These are phyloP conservation scores for Melanostoma scalare DNA, from an alignment of 2,888 invertebrate genomes.

Conservation along the genomic window DNA sequence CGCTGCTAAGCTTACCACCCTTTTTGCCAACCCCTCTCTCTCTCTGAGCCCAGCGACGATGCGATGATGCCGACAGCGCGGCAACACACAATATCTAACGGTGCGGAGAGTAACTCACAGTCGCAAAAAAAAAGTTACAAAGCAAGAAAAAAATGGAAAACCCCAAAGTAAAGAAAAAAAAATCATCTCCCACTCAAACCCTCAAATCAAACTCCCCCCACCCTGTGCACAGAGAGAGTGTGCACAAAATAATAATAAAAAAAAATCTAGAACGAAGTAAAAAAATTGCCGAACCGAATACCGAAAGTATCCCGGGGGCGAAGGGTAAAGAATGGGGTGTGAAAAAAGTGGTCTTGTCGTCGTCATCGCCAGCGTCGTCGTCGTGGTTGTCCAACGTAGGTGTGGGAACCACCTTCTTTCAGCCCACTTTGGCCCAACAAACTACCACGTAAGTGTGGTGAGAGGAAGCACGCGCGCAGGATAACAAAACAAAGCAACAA, in stretches of 20 bases:
- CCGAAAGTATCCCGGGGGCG: slow-evolving; percentile 75
- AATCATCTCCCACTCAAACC: slow-evolving; percentile 57
- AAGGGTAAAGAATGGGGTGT: slow-evolving; percentile 79
- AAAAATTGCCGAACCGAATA: slow-evolving; percentile 72
- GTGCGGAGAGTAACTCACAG: slow-evolving; percentile 71
- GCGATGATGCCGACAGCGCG: slow-evolving; percentile 71
- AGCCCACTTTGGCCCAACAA: slow-evolving; percentile 41
- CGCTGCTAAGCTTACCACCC: slow-evolving; percentile 62
- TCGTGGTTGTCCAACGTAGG: slow-evolving; percentile 70
- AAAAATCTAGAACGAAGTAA: slow-evolving; percentile 75
- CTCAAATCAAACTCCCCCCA: slow-evolving; percentile 45
- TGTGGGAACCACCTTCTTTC: slow-evolving; percentile 60
- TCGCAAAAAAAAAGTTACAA: slow-evolving; percentile 62
- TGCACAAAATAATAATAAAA: slow-evolving; percentile 63
- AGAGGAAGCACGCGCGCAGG: slow-evolving; percentile 76
- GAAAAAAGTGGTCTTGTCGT: slow-evolving; percentile 78
- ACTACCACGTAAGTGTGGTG: slow-evolving; percentile 74
- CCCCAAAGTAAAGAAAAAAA: slow-evolving; percentile 62
- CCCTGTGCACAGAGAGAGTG: slow-evolving; percentile 31
- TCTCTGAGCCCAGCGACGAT: slow-evolving; percentile 30
- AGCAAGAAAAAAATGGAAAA: slow-evolving; percentile 52
- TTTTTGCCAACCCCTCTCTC: slow-evolving; percentile 19
- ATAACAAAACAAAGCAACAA: slow-evolving; percentile 76
- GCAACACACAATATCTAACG: slow-evolving; percentile 72
- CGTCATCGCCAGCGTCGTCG: slow-evolving; percentile 67